Evolutionary conservation across 1,140 invertebrate genomes (phyloP).

Genomic region (Adelges cooleyi): DNA sequence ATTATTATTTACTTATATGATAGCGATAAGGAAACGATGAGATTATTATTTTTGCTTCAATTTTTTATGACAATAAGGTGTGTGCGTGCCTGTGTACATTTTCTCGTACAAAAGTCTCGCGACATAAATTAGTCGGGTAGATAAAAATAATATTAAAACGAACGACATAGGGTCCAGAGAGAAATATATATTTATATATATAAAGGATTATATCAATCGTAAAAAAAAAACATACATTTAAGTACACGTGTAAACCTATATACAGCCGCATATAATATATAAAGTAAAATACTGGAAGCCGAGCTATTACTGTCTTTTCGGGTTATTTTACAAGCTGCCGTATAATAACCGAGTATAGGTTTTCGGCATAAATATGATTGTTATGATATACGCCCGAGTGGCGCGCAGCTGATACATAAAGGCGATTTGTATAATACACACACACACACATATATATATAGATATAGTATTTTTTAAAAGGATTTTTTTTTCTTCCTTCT

Average conservation of each 20-base stretch:
- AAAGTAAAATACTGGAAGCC: slow-evolving; percentile 23
- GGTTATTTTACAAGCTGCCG: slow-evolving; percentile 28
- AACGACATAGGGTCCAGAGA: no score
- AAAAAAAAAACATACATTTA: not conserved
- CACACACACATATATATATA: not conserved
- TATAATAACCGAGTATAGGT: slow-evolving; percentile 21
- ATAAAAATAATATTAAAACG: no score
- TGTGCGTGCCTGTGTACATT: no score
- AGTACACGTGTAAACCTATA: not conserved
- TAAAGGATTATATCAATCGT: slow-evolving; percentile 21
- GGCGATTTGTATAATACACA: not conserved
- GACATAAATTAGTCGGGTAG: no score
- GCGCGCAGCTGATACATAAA: not conserved
- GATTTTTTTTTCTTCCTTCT: slow-evolving; percentile 6
- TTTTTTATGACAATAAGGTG: no score
- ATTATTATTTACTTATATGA: no score
- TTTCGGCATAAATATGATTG: not conserved
- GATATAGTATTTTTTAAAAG: not conserved
- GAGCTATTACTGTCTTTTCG: slow-evolving; percentile 27
- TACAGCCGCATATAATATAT: not conserved
- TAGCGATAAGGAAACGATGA: no score
- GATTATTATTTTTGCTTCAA: no score
- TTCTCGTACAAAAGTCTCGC: no score
- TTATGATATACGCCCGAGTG: slow-evolving; percentile 13
- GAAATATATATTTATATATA: no score